Conservation (phyloP, 1,140 invertebrate species). For the Zaprionus capensis region DNA sequence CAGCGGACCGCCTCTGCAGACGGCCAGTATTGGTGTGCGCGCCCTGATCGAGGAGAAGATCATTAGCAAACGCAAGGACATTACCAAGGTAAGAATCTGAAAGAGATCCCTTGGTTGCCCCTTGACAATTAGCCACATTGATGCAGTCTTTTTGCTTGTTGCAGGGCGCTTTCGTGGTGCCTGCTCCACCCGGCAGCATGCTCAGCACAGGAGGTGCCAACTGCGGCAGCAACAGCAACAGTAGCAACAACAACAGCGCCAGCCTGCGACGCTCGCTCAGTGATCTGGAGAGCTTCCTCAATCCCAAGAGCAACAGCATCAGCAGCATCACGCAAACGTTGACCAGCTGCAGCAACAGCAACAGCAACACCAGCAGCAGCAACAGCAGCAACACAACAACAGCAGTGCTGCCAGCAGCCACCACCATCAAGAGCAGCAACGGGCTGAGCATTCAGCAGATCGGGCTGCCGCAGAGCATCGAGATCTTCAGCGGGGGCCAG, state of each 20-base stretch:
- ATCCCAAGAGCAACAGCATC: conserved; percentile 60
- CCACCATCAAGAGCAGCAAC: conserved; percentile 77
- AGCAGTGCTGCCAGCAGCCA: conserved; percentile 64
- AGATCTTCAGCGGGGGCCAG: conserved; percentile 74
- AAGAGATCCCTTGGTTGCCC: not conserved
- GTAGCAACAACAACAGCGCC: conserved; percentile 45
- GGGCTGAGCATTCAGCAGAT: conserved; percentile 72
- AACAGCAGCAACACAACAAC: conserved; percentile 49
- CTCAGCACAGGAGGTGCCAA: not conserved
- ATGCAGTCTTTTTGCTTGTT: conserved; percentile 13
- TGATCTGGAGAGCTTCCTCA: conserved; percentile 81
- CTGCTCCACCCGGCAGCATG: conserved; percentile 73
- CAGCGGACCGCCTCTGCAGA: conserved; percentile 92
- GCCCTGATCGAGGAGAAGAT: conserved; percentile 96
- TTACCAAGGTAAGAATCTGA: conserved; percentile 69
- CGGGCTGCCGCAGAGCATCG: conserved; percentile 77
- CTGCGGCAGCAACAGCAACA: not conserved
- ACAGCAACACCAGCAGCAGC: conserved; percentile 15
- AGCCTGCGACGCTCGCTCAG: conserved; percentile 72
- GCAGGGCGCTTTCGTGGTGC: conserved; percentile 82
- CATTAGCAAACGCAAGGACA: conserved; percentile 89
- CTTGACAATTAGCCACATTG: not conserved
- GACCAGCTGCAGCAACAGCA: conserved; percentile 29
- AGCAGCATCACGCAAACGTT: conserved; percentile 48
- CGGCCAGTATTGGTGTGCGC: conserved; percentile 93